phyloP scores from a whole-genome alignment of 2,113 vertebrate genomes.

The Aegotheles bennettii region DNA sequence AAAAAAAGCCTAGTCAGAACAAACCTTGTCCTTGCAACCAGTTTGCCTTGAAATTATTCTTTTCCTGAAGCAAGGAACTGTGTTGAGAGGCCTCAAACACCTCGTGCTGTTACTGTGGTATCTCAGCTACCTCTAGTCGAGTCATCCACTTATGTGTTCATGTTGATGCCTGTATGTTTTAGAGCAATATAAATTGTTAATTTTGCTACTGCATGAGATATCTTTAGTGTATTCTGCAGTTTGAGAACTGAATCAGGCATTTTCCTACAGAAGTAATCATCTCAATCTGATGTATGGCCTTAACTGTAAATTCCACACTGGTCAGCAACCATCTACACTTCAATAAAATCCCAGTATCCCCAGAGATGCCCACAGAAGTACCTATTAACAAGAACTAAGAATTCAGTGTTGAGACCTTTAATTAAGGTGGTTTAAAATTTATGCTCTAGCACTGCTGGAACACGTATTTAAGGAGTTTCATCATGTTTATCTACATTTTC shows the following conservation, averaged over 20 bases:
- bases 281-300: not conserved
- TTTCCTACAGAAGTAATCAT: not conserved
- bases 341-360: not conserved
- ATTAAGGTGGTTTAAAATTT: not conserved
- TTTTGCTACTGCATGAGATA: not conserved
- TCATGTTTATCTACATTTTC: not conserved
- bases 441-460: not conserved
- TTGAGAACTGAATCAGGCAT: not conserved
- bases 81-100: accelerated
- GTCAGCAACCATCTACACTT: accelerated
- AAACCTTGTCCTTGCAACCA: not conserved
- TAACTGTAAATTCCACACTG: not conserved
- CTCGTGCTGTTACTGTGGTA: not conserved
- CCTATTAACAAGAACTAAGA: not conserved
- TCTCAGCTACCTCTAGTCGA: not conserved
- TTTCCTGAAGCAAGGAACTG: not conserved
- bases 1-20: too few species aligned
- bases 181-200: not conserved
- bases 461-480: not conserved
- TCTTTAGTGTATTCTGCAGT: not conserved
- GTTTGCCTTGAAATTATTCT: not conserved
- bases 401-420: not conserved
- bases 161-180: accelerated
- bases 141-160: not conserved
- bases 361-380: not conserved